Conservation (phyloP, 2,113 vertebrate species). For the Oryzias celebensis region DNA sequence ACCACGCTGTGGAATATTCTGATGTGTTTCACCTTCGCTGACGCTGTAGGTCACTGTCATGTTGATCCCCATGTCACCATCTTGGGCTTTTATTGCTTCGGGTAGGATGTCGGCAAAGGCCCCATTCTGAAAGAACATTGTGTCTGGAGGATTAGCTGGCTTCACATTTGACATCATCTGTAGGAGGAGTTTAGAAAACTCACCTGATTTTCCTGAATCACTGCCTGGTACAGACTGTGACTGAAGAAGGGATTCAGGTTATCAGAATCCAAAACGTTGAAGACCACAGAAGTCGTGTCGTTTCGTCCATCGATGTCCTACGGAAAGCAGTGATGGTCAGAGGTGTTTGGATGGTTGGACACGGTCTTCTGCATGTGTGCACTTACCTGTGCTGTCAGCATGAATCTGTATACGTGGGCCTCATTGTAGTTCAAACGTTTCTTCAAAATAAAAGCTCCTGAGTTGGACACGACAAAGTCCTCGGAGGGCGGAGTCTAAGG, state of each 20-base stretch:
- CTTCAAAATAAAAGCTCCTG: conserved; percentile 69
- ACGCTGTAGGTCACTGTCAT: conserved; percentile 75
- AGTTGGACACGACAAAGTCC: conserved; percentile 67
- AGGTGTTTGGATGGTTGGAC: background rate
- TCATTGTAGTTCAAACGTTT: conserved; percentile 76
- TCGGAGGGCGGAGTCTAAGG: conserved; percentile 63
- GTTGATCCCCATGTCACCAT: conserved; percentile 81
- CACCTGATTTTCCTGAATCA: conserved; percentile 76
- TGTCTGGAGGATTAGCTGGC: background rate
- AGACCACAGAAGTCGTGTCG: conserved; percentile 53
- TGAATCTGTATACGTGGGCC: conserved; percentile 65
- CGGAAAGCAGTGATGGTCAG: background rate
- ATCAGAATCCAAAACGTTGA: conserved; percentile 75
- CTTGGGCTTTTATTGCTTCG: conserved; percentile 75
- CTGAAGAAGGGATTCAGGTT: conserved; percentile 81
- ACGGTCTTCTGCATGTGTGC: too few species aligned
- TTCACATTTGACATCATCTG: background rate
- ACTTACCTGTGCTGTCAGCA: conserved; percentile 73
- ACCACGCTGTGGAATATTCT: background rate
- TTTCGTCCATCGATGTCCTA: conserved; percentile 42
- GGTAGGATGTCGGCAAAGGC: conserved; percentile 55
- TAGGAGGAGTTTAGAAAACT: conserved; percentile 1
- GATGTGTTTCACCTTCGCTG: conserved; percentile 44
- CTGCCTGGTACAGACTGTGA: conserved; percentile 66
- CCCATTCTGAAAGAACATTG: conserved; percentile 57